Conservation (phyloP, 2,888 invertebrate genomes). For the Temnothorax unifasciatus region DNA sequence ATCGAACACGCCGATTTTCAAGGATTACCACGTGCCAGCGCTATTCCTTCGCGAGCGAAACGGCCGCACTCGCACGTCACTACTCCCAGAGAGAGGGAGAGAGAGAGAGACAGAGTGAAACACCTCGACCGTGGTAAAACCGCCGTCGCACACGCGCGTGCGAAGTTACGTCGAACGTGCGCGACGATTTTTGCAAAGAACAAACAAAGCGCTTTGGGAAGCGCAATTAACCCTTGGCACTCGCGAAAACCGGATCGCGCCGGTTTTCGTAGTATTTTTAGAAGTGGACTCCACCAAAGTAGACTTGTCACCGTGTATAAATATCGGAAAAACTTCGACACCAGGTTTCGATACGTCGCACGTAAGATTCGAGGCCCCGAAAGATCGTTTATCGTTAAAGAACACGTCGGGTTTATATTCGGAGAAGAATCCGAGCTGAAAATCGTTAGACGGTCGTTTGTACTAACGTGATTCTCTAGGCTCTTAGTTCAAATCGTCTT, state of each 20-base stretch:
- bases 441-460: neutral
- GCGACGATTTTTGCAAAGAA: slow-evolving; percentile 40
- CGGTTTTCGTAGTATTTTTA: slow-evolving; percentile 39
- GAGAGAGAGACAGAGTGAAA: slow-evolving; percentile 37
- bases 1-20: slow-evolving; percentile 68
- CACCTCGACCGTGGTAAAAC: slow-evolving; percentile 53
- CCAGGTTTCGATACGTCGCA: neutral
- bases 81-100: slow-evolving; percentile 24
- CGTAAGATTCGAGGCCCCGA: neutral
- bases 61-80: slow-evolving; percentile 34
- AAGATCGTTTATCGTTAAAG: neutral
- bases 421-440: neutral
- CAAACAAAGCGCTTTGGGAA: neutral
- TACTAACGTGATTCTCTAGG: neutral
- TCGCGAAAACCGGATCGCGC: slow-evolving; percentile 45
- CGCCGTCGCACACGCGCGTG: slow-evolving; percentile 30
- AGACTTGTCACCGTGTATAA: slow-evolving; percentile 6
- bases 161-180: slow-evolving; percentile 26
- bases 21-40: slow-evolving; percentile 60
- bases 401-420: neutral
- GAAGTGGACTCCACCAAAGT: slow-evolving; percentile 8
- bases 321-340: neutral
- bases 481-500: neutral
- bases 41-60: slow-evolving; percentile 37
- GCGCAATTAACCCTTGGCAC: slow-evolving; percentile 23